phyloP scores from a whole-genome alignment of 2,888 invertebrate genomes.

The Megamerina dolium region DNA sequence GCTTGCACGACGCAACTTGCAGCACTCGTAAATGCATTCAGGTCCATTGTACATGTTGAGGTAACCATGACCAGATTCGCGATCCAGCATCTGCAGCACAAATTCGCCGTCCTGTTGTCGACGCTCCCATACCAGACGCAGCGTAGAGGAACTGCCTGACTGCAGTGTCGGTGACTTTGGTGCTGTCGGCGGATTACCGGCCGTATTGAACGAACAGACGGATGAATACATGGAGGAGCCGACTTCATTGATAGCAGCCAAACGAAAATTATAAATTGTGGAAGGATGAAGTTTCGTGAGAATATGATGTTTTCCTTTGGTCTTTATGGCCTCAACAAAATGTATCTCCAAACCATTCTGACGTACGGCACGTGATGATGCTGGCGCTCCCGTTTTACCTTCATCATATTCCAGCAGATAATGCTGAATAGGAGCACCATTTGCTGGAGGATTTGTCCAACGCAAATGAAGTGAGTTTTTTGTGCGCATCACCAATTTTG shows the following conservation, averaged over 20 bases:
- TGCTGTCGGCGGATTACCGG: slow-evolving; percentile 72
- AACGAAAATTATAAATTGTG: slow-evolving; percentile 73
- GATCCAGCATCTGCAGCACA: slow-evolving; percentile 72
- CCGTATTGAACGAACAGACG: slow-evolving; percentile 64
- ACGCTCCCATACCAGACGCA: slow-evolving; percentile 69
- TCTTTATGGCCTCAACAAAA: slow-evolving; percentile 67
- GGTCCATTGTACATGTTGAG: slow-evolving; percentile 73
- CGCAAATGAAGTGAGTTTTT: slow-evolving; percentile 66
- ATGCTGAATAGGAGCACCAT: slow-evolving; percentile 70
- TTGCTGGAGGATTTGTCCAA: slow-evolving; percentile 69
- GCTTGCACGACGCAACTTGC: slow-evolving; percentile 65
- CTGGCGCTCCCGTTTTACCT: slow-evolving; percentile 50
- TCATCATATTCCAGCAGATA: slow-evolving; percentile 75
- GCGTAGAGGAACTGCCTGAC: slow-evolving; percentile 57
- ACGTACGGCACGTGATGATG: slow-evolving; percentile 11
- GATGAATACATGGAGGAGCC: slow-evolving; percentile 71
- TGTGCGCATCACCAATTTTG: slow-evolving; percentile 65
- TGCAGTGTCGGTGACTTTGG: slow-evolving; percentile 70
- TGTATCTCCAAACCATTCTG: slow-evolving; percentile 47
- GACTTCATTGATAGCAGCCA: slow-evolving; percentile 76
- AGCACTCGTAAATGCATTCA: slow-evolving; percentile 63
- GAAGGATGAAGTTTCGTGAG: slow-evolving; percentile 70
- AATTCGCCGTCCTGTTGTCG: slow-evolving; percentile 74
- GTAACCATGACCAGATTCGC: slow-evolving; percentile 67
- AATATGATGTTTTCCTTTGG: slow-evolving; percentile 69